A percentile compares a stretch with the other conserved stretches of the same genome.
These are phyloP conservation scores for Nesospiza acunhae DNA, from an alignment of 2,113 vertebrate genomes.

Conservation along the genomic window DNA sequence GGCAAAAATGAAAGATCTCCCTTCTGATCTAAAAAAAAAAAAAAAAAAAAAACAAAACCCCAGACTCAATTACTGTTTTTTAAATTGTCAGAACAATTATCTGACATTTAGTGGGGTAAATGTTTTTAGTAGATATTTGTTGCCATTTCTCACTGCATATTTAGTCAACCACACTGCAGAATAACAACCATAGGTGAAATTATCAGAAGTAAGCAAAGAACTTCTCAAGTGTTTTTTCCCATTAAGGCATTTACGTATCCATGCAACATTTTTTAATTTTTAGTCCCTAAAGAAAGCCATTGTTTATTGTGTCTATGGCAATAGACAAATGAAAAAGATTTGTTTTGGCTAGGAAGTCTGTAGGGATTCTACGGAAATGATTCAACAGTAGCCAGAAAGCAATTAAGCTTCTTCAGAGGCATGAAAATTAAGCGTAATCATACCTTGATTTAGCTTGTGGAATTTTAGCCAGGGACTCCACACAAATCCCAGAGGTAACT, in stretches of 20 bases:
- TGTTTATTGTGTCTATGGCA: not conserved
- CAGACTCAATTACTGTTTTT: not conserved
- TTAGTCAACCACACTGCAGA: not conserved
- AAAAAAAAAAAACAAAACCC: not conserved
- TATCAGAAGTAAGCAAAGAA: not conserved
- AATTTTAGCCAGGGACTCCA: not conserved
- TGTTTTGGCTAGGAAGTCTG: not conserved
- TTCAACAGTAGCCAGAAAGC: not conserved
- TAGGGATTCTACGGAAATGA: not conserved
- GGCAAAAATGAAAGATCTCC: not conserved
- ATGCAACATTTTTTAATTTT: not conserved
- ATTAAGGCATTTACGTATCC: not conserved
- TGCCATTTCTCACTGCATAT: not conserved
- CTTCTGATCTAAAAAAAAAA: not conserved
- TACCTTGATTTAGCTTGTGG: not conserved
- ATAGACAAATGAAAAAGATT: not conserved
- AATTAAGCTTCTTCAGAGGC: not conserved
- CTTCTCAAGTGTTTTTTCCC: not conserved
- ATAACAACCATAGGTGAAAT: not conserved
- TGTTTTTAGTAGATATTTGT: not conserved
- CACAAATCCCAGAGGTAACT: not conserved
- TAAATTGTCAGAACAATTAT: not conserved
- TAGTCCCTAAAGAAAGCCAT: not conserved
- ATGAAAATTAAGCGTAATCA: constrained; percentile 10
- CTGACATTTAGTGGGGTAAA: not conserved